Evolutionary conservation across 2,888 invertebrate genomes (phyloP).

Genomic region (Dolichopus griseipennis): DNA sequence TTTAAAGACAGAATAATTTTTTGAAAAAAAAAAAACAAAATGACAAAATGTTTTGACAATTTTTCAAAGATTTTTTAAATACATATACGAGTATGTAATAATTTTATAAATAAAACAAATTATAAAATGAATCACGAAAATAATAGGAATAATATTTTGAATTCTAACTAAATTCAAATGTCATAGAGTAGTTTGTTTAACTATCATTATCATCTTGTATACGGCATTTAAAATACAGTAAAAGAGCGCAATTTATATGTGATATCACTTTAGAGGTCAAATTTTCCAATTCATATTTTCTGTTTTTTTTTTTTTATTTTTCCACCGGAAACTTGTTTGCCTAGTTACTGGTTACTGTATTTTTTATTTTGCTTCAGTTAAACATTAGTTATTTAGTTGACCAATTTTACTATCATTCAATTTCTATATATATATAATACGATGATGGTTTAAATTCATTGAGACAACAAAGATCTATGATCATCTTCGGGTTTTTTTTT

Average conservation of each 20-base stretch:
- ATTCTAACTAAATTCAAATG: too few species aligned
- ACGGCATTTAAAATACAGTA: too few species aligned
- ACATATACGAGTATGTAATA: too few species aligned
- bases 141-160: too few species aligned
- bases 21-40: too few species aligned
- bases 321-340: constrained; percentile 1
- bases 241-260: background rate
- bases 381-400: background rate
- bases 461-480: background rate
- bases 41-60: too few species aligned
- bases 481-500: background rate
- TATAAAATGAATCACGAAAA: too few species aligned
- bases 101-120: too few species aligned
- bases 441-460: background rate
- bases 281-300: background rate
- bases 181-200: too few species aligned
- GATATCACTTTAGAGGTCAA: background rate
- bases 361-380: background rate
- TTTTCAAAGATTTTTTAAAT: too few species aligned
- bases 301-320: background rate
- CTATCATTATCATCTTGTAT: too few species aligned
- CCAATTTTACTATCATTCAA: constrained; percentile 5
- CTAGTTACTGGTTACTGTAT: background rate
- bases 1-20: too few species aligned
- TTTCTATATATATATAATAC: background rate